Percentiles rank a stretch among this genome's conserved stretches.
phyloP scores from a whole-genome alignment of 2,888 invertebrate genomes.

The Sminthurides aquaticus region DNA sequence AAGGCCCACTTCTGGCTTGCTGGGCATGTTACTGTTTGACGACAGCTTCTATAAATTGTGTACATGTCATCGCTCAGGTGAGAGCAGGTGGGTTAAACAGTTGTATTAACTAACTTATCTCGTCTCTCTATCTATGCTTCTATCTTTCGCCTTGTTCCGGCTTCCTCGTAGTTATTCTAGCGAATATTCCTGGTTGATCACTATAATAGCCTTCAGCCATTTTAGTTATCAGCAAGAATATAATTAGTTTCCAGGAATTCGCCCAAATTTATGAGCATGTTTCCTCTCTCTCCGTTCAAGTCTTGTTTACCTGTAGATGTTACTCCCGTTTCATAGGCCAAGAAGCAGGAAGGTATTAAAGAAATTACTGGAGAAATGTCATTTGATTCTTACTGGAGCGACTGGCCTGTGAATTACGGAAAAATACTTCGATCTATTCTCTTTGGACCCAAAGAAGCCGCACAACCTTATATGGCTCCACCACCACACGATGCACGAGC shows the following conservation, averaged over 20 bases:
- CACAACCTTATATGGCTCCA: too few relatives aligned
- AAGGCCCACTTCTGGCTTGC: constrained; percentile 22
- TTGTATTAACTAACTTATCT: too few relatives aligned
- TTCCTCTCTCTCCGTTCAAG: not conserved
- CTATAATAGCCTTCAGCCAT: not conserved
- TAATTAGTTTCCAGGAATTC: constrained; percentile 1
- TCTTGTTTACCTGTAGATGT: too few relatives aligned
- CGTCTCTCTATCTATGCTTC: too few relatives aligned
- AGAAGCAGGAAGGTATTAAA: constrained; percentile 20
- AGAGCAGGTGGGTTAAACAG: not conserved
- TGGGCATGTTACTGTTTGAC: constrained; percentile 36
- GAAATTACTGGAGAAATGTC: constrained; percentile 33
- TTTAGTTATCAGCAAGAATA: not conserved
- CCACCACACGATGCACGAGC: too few relatives aligned
- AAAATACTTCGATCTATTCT: constrained; percentile 33
- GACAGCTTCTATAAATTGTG: constrained; percentile 27
- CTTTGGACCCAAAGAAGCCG: constrained; percentile 35
- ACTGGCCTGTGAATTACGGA: constrained; percentile 42
- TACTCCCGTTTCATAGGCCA: constrained; percentile 22
- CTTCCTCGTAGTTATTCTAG: too few relatives aligned
- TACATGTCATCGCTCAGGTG: constrained; percentile 25
- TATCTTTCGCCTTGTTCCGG: too few relatives aligned
- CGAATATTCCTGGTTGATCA: too few relatives aligned
- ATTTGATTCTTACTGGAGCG: constrained; percentile 35
- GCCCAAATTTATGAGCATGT: not conserved